Percentiles rank a stretch among this genome's conserved stretches.
Conservation (phyloP, 2,888 invertebrate genomes). For the Cephalotes varians region DNA sequence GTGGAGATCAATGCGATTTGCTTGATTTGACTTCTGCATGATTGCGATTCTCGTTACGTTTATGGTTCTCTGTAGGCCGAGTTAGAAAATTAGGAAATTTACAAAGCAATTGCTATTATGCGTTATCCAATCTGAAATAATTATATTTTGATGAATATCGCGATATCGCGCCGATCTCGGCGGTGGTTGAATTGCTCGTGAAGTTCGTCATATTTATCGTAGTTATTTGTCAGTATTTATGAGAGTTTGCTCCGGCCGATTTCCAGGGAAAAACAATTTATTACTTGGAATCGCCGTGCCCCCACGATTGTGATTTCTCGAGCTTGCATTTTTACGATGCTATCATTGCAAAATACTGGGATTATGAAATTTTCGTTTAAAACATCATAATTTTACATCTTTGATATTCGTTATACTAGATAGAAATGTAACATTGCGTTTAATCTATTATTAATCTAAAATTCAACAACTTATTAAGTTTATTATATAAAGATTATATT, state of each 20-base stretch:
- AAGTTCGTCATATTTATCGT: slow-evolving; percentile 49
- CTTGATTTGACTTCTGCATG: slow-evolving; percentile 65
- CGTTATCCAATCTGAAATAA: slow-evolving; percentile 58
- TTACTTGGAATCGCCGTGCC: slow-evolving; percentile 15
- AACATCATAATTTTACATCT: not conserved
- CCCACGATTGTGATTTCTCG: slow-evolving; percentile 15
- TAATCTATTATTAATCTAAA: not conserved
- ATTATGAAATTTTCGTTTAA: slow-evolving; percentile 1
- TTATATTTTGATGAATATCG: slow-evolving; percentile 68
- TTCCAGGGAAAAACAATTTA: slow-evolving; percentile 42
- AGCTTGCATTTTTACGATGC: slow-evolving; percentile 11
- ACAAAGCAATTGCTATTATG: slow-evolving; percentile 55
- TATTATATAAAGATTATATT: not conserved
- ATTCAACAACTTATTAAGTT: slow-evolving; percentile 1
- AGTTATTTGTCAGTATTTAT: slow-evolving; percentile 53
- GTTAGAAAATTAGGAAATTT: slow-evolving; percentile 61
- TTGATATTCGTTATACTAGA: not conserved
- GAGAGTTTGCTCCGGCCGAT: slow-evolving; percentile 35
- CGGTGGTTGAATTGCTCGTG: slow-evolving; percentile 23
- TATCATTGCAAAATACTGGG: slow-evolving; percentile 7
- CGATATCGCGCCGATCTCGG: slow-evolving; percentile 26
- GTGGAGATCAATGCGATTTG: slow-evolving; percentile 45
- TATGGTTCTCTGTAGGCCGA: slow-evolving; percentile 30
- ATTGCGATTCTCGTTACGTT: slow-evolving; percentile 63
- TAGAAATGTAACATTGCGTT: not conserved